These are phyloP conservation scores for Punctoribates punctum DNA, from an alignment of 2,888 invertebrate genomes.

Conservation along the genomic window DNA sequence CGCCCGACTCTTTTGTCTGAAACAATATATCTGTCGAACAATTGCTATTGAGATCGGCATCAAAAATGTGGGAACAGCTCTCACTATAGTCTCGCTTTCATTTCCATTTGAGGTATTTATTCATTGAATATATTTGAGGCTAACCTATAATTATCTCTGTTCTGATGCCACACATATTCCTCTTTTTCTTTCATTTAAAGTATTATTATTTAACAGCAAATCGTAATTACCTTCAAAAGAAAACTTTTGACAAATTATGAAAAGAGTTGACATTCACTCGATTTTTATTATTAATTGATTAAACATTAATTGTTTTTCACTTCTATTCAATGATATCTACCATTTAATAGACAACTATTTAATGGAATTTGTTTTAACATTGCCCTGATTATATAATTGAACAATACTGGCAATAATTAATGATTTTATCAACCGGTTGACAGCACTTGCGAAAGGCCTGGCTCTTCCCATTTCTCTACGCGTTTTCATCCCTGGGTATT, in stretches of 20 bases:
- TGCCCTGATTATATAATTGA: no score
- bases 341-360: background rate
- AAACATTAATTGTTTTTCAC: no score
- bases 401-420: no score
- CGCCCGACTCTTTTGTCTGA: constrained; percentile 49
- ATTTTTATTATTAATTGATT: no score
- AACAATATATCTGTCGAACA: constrained; percentile 49
- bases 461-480: constrained; percentile 49
- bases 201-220: background rate
- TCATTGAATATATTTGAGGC: background rate
- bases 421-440: background rate
- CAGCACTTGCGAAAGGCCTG: constrained; percentile 48
- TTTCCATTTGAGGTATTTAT: constrained; percentile 49
- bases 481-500: constrained; percentile 48
- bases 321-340: background rate
- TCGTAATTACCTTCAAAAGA: background rate
- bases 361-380: no score
- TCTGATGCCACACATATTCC: background rate
- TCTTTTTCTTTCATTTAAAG: background rate
- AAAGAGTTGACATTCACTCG: background rate
- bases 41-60: constrained; percentile 52
- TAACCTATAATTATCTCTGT: background rate
- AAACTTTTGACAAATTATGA: background rate
- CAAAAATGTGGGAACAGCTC: constrained; percentile 52
- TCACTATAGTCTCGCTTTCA: constrained; percentile 51